Conservation (phyloP, 2,797 vertebrate species). For the Nyctibius grandis region DNA sequence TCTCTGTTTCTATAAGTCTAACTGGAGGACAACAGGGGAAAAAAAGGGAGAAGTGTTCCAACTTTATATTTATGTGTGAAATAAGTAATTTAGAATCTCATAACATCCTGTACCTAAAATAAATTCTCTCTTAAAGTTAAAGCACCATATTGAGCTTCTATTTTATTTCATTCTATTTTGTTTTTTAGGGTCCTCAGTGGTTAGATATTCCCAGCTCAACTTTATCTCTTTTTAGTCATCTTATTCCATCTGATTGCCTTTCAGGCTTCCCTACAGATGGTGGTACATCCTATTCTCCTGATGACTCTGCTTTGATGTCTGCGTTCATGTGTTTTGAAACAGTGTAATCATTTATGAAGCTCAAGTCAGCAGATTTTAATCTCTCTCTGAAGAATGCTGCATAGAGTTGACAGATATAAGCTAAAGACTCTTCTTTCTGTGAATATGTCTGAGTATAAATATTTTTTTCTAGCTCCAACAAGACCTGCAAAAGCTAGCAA, state of each 20-base stretch:
- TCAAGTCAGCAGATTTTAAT: constrained; percentile 6
- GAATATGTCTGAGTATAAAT: not conserved
- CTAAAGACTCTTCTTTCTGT: not conserved
- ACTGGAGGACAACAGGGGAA: not conserved
- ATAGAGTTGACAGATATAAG: not conserved
- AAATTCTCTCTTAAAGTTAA: not conserved
- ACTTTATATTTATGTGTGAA: not conserved
- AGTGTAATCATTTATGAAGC: not conserved
- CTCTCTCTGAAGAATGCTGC: not conserved
- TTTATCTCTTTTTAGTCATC: not conserved
- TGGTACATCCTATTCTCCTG: not conserved
- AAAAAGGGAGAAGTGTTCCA: not conserved
- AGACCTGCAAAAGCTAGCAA: not conserved
- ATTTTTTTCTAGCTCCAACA: not conserved
- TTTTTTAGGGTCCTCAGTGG: not conserved
- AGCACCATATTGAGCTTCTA: not conserved
- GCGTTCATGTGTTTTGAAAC: not conserved
- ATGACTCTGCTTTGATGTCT: not conserved
- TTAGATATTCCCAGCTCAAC: not conserved
- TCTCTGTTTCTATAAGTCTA: not conserved
- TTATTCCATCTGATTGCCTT: not conserved
- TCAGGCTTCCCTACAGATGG: not conserved
- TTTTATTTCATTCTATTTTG: not conserved
- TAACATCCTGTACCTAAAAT: not conserved
- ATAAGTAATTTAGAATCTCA: not conserved